Evolutionary conservation across 2,113 vertebrate species (phyloP), one percentile per base, ranked within the genome.

Genomic region (Pterocles orientalis): DNA sequence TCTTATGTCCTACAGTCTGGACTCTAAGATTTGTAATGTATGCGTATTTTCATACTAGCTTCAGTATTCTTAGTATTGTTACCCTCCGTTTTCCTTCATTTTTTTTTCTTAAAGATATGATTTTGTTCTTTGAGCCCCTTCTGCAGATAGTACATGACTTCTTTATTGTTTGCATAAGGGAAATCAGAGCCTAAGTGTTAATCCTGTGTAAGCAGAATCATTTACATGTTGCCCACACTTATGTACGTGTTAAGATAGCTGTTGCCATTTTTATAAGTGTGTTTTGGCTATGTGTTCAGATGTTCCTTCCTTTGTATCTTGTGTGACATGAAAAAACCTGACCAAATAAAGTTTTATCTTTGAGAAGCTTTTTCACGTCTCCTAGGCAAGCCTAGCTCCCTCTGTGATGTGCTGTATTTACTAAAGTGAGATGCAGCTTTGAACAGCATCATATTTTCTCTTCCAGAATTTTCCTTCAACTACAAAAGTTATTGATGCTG

Each of bases 401-500:
- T 81, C 75, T 89, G 4, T 94, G 48, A 66, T 17, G 4, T 34
- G 45, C 65, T 95, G 11, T 88, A 85, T 80, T 76, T 90, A 45
- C 53, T 65, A 13, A 71, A 56, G 7, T 18, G 71, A 25, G n/a
- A 28, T 29, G 8, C 41, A 47, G 65, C 69, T 86, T 90, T 16
- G 6, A 91, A 88, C 25, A 82, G 9, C 61, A 85, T 88, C 64
- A 36, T 79, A 61, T 69, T 96, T 95, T 87, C 45, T 88, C 83
- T 76, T 92, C 48, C 60, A 95, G 68, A 82, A 24, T 80, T 92
- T 95, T 88, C 50, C 41, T 88, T 95, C 47, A 61, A n/a, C 47
- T 56, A 12, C 39, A 58, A 14, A 89, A 94, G n/a, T 78, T 95
- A 47, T 53, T 65, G 82, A 86, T 88, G 71, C 60, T 75, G 58